Conservation (phyloP, 2,888 invertebrate genomes). For the Pyrochroa serraticornis region DNA sequence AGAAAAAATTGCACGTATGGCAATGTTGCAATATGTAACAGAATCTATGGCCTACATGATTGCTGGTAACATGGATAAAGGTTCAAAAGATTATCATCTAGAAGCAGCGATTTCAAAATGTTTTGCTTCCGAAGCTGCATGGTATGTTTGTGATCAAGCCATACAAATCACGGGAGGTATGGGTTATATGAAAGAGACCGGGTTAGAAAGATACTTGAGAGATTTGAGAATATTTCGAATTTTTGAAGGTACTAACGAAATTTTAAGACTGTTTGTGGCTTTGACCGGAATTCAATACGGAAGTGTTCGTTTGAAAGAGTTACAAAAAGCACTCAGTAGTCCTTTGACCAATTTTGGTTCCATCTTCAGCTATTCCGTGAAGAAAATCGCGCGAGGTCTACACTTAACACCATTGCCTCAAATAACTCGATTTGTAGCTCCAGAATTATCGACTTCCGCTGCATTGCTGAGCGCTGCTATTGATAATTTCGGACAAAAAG, state of each 20-base stretch:
- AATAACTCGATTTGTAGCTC: slow-evolving; percentile 72
- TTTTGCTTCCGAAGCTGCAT: slow-evolving; percentile 92
- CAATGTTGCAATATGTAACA: slow-evolving; percentile 87
- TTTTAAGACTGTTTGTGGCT: slow-evolving; percentile 94
- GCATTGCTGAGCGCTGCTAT: slow-evolving; percentile 69
- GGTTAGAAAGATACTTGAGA: slow-evolving; percentile 88
- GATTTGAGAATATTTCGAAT: slow-evolving; percentile 97
- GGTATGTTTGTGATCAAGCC: slow-evolving; percentile 95
- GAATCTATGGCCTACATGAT: slow-evolving; percentile 94
- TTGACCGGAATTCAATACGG: slow-evolving; percentile 93
- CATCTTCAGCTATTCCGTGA: slow-evolving; percentile 85
- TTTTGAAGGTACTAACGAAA: slow-evolving; percentile 99
- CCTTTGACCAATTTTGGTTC: slow-evolving; percentile 89
- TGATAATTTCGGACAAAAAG: slow-evolving; percentile 74
- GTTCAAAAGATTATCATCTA: slow-evolving; percentile 90
- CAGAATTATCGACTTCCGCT: slow-evolving; percentile 71
- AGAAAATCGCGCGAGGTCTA: slow-evolving; percentile 79
- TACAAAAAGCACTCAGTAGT: slow-evolving; percentile 92
- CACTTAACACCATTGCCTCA: slow-evolving; percentile 72
- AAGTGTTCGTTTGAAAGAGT: slow-evolving; percentile 87
- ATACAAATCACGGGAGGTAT: slow-evolving; percentile 97
- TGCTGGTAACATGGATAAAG: slow-evolving; percentile 94
- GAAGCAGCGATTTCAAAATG: slow-evolving; percentile 97
- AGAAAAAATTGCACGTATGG: slow-evolving; percentile 94
- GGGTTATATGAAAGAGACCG: slow-evolving; percentile 93